Percentiles rank a stretch among this genome's conserved stretches.
These are phyloP conservation scores for Dendrocincla tyrannina DNA, from an alignment of 2,797 vertebrate genomes.

Conservation along the genomic window DNA sequence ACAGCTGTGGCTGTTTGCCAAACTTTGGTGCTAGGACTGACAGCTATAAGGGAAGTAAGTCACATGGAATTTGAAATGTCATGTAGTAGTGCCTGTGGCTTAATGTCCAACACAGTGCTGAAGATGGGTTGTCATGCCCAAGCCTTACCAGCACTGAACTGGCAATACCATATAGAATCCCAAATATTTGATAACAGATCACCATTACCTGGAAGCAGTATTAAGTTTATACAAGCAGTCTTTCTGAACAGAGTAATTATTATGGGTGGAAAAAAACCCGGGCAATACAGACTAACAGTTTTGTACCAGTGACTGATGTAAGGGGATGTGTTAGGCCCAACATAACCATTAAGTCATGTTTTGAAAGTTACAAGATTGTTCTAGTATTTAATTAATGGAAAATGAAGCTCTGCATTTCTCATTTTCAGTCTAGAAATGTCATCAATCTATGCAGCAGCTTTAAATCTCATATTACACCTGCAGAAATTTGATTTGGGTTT, in stretches of 20 bases:
- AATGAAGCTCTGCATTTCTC: not conserved
- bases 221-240: not conserved
- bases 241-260: not conserved
- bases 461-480: not conserved
- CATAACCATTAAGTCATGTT: not conserved
- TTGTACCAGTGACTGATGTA: not conserved
- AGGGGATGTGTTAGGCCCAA: not conserved
- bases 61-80: not conserved
- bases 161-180: not conserved
- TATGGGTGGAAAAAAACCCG: fast-evolving
- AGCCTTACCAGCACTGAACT: not conserved
- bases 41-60: not conserved
- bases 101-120: not conserved
- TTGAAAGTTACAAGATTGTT: not conserved
- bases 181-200: not conserved
- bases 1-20: not conserved
- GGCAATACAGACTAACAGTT: not conserved
- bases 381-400: not conserved
- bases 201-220: not conserved
- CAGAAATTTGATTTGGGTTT: not conserved
- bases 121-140: not conserved
- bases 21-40: not conserved
- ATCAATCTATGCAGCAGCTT: not conserved
- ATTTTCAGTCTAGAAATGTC: not conserved
- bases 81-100: not conserved